These are phyloP conservation scores for Invenusta paracnida DNA, from an alignment of 2,888 invertebrate genomes.

Conservation along the genomic window DNA sequence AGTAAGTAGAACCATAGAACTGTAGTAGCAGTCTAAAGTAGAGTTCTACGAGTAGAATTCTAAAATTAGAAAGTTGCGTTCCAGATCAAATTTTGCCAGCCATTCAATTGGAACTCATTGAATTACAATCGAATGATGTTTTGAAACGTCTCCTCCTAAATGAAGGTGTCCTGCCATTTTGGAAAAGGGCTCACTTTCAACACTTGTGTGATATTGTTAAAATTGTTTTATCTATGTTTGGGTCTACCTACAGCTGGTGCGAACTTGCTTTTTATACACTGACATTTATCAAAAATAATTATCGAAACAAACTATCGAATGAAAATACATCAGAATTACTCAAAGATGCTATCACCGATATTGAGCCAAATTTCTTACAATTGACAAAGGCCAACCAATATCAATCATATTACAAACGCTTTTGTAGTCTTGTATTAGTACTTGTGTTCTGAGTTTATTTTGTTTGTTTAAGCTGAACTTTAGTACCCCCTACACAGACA, in stretches of 20 bases:
- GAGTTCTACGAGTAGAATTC: no score
- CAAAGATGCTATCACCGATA: constrained; percentile 7
- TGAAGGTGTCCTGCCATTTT: background rate
- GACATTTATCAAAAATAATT: background rate
- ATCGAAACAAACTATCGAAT: constrained; percentile 8
- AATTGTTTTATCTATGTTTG: constrained; percentile 16
- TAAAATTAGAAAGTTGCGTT: background rate
- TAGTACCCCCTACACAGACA: no score
- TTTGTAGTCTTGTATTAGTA: no score
- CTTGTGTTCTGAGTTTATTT: no score
- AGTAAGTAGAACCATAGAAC: no score
- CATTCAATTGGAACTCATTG: constrained; percentile 8
- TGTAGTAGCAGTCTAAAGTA: no score
- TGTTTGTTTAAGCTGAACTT: no score
- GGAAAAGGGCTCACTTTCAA: constrained; percentile 17
- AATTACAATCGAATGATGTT: constrained; percentile 8
- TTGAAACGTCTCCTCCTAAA: background rate
- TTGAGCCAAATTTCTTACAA: constrained; percentile 24
- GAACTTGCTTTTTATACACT: background rate
- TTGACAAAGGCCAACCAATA: background rate
- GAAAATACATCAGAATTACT: constrained; percentile 15
- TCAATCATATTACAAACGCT: constrained; percentile 1
- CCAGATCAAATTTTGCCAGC: background rate
- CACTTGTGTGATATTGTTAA: background rate
- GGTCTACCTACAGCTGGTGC: constrained; percentile 4